Conservation (phyloP, 2,888 invertebrate genomes). For the Seira sanloemensis region DNA sequence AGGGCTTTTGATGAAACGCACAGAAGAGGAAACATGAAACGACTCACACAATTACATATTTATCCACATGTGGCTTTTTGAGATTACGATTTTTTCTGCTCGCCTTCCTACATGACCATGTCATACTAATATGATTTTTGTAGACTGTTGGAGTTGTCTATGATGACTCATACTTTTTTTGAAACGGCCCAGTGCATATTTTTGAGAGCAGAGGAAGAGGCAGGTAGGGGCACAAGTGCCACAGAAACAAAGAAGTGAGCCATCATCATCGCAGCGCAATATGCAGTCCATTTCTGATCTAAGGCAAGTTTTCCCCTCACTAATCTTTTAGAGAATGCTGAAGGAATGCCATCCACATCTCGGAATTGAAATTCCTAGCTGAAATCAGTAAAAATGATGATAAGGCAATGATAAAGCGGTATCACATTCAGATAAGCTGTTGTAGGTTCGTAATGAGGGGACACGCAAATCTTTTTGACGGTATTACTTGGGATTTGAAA, state of each 20-base stretch:
- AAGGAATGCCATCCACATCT: neutral
- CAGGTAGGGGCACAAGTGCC: neutral
- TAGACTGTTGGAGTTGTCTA: neutral
- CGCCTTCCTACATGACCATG: neutral
- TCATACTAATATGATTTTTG: neutral
- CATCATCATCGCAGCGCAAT: neutral
- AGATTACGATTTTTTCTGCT: neutral
- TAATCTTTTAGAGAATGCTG: neutral
- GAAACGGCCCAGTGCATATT: slow-evolving; percentile 34
- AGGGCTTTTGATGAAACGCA: neutral
- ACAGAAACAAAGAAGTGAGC: neutral
- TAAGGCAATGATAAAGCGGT: neutral
- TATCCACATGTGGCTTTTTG: neutral
- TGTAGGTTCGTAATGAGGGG: neutral
- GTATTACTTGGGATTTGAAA: no score
- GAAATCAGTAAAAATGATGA: neutral
- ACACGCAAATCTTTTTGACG: neutral
- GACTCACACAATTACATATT: neutral
- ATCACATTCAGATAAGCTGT: neutral
- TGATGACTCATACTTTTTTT: slow-evolving; percentile 36
- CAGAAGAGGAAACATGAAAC: neutral
- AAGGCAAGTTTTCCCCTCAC: neutral
- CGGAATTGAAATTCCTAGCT: neutral
- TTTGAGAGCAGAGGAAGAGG: neutral
- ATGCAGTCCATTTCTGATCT: neutral